Percentiles rank a stretch among this genome's conserved stretches.
These are phyloP conservation scores for Psophia crepitans DNA, from an alignment of 2,113 vertebrate genomes.

Conservation along the genomic window DNA sequence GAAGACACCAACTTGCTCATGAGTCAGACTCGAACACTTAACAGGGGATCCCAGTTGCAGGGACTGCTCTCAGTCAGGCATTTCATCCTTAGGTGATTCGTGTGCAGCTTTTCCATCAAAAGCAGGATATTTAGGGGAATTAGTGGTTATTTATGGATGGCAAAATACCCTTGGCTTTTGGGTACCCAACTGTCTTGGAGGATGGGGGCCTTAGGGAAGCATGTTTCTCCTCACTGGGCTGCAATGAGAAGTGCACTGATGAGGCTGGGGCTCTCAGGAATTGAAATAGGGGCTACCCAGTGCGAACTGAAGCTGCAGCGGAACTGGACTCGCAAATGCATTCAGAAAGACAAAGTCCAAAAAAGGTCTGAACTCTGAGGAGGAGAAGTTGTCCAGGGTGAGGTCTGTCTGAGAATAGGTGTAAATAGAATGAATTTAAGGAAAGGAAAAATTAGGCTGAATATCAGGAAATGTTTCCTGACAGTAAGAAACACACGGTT, in stretches of 20 bases:
- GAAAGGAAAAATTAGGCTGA: constrained; percentile 32
- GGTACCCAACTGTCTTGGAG: neutral
- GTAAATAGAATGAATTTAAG: constrained; percentile 16
- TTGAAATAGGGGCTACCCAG: neutral
- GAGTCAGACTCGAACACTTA: neutral
- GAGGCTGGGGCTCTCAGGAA: neutral
- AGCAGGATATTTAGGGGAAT: neutral
- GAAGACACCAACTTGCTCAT: neutral
- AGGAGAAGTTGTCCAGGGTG: neutral
- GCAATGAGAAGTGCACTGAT: neutral
- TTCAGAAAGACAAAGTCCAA: neutral
- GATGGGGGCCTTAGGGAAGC: neutral
- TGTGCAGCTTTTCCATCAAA: neutral
- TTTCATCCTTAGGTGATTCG: neutral
- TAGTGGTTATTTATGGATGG: neutral
- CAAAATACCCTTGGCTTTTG: neutral
- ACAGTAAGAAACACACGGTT: neutral
- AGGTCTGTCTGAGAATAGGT: neutral
- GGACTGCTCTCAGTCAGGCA: neutral
- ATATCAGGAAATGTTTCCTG: constrained; percentile 39
- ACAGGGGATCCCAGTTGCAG: neutral
- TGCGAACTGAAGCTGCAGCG: neutral
- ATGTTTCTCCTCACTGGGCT: neutral
- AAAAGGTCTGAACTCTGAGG: neutral
- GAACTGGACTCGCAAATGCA: neutral